These are phyloP conservation scores for Saccopteryx bilineata DNA, from an alignment of 2,113 vertebrate genomes.

Conservation along the genomic window DNA sequence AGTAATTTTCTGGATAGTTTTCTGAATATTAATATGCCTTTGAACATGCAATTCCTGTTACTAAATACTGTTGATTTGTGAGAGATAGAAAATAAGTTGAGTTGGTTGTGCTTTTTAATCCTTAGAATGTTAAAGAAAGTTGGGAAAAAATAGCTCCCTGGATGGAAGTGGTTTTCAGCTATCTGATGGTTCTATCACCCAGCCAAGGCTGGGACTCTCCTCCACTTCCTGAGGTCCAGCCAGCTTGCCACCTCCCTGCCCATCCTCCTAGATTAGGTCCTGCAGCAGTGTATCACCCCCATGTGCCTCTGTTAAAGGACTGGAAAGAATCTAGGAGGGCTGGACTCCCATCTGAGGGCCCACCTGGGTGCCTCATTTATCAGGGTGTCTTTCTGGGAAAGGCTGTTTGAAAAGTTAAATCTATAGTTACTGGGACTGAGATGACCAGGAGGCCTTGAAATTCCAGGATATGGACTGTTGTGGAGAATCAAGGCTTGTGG, in stretches of 20 bases:
- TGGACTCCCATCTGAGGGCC: not conserved
- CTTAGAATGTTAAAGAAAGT: slow-evolving; percentile 17
- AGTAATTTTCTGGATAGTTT: slow-evolving; percentile 18
- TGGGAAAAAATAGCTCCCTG: not conserved
- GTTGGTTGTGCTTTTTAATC: slow-evolving; percentile 45
- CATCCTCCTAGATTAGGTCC: not conserved
- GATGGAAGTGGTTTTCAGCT: not conserved
- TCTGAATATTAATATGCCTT: not conserved
- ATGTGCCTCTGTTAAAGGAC: not conserved
- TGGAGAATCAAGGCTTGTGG: not conserved
- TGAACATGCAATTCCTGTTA: not conserved
- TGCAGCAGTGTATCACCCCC: not conserved
- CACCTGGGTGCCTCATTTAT: not conserved
- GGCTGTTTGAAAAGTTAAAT: not conserved
- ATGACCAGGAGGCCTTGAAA: not conserved
- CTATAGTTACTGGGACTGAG: not conserved
- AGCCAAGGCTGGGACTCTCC: not conserved
- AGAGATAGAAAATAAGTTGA: slow-evolving; percentile 2
- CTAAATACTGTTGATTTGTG: slow-evolving; percentile 27
- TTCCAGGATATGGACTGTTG: not conserved
- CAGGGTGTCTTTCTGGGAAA: not conserved
- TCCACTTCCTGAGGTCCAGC: not conserved
- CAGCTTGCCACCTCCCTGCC: not conserved
- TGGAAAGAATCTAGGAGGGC: not conserved
- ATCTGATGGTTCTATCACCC: not conserved